Evolutionary conservation across 1,140 invertebrate species (phyloP).

Genomic region (Oscheius sp.): DNA sequence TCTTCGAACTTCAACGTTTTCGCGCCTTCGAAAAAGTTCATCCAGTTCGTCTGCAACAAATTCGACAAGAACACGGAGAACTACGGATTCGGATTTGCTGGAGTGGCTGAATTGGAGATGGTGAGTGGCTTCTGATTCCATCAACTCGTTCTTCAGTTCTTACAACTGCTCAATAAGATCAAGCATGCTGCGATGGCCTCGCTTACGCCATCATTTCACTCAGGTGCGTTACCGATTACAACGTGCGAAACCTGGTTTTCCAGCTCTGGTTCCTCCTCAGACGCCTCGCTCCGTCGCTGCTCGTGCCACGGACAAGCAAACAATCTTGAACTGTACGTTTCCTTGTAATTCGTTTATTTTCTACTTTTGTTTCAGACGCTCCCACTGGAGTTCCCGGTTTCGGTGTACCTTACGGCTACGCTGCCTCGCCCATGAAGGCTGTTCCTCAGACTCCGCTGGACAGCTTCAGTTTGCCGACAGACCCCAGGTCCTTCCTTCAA

Average conservation of each 20-base stretch:
- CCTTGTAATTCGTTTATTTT: no score
- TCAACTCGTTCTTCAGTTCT: background rate
- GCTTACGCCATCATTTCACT: background rate
- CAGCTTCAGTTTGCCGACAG: background rate
- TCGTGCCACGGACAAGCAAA: no score
- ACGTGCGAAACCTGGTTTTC: background rate
- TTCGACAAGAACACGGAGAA: background rate
- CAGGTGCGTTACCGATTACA: no score
- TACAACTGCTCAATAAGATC: background rate
- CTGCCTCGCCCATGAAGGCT: background rate
- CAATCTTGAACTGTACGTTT: no score
- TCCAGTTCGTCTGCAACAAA: constrained; percentile 1
- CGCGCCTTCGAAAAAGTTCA: background rate
- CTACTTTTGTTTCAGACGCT: background rate
- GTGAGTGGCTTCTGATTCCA: background rate
- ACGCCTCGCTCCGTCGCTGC: no score
- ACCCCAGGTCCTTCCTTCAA: background rate
- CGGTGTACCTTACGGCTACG: background rate
- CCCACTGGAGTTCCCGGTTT: background rate
- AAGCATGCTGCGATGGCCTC: background rate
- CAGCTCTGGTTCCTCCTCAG: background rate
- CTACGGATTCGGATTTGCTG: background rate
- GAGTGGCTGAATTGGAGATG: background rate
- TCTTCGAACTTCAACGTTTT: constrained; percentile 5
- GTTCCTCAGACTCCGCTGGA: background rate